These are phyloP conservation scores for Scomber japonicus DNA, from an alignment of 2,113 vertebrate genomes.

Conservation along the genomic window DNA sequence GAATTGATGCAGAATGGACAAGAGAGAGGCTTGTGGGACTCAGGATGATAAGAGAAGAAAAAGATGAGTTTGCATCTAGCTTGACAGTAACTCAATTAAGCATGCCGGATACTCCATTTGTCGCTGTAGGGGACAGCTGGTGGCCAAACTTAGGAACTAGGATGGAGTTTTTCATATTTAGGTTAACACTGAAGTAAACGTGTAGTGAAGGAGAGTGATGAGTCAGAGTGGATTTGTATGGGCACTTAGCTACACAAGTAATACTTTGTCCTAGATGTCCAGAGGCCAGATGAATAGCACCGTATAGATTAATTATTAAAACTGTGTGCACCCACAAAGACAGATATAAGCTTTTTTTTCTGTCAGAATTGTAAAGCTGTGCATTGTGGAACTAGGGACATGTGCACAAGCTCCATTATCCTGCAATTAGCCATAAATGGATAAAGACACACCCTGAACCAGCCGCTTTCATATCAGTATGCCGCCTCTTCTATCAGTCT, in stretches of 20 bases:
- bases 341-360: too few species aligned
- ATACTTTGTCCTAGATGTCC: constrained; percentile 11
- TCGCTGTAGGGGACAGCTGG: constrained; percentile 20
- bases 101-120: constrained; percentile 26
- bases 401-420: too few species aligned
- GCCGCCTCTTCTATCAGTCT: too few species aligned
- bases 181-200: constrained; percentile 20
- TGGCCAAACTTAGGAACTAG: constrained; percentile 9
- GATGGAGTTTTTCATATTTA: constrained; percentile 24
- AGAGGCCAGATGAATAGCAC: not conserved
- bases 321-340: too few species aligned
- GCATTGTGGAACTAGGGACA: too few species aligned
- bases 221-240: constrained; percentile 20
- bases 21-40: constrained; percentile 33
- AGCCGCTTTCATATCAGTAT: too few species aligned
- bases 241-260: constrained; percentile 6
- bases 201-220: constrained; percentile 4
- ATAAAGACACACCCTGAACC: too few species aligned
- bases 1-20: constrained; percentile 29
- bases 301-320: too few species aligned
- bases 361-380: too few species aligned
- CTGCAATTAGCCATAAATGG: too few species aligned
- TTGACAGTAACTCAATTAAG: constrained; percentile 36
- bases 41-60: constrained; percentile 15
- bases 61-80: constrained; percentile 32